Conservation (phyloP, 2,888 invertebrate genomes). For the Euzophera pinguis region DNA sequence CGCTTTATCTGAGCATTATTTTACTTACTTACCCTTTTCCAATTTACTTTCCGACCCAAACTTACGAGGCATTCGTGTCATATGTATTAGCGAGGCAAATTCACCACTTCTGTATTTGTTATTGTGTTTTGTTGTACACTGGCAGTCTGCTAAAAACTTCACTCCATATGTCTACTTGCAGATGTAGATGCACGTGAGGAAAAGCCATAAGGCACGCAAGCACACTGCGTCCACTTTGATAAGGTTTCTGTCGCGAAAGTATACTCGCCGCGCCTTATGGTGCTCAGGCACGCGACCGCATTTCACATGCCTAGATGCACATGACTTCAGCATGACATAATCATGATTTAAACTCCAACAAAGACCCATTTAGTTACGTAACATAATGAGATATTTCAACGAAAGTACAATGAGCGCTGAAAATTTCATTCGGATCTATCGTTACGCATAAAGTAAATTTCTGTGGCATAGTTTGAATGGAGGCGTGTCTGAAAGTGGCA, state of each 20-base stretch:
- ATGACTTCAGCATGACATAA: constrained; percentile 41
- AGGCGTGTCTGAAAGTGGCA: constrained; percentile 69
- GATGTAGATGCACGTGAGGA: constrained; percentile 38
- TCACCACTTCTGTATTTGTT: not conserved
- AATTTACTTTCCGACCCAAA: constrained; percentile 8
- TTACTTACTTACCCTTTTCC: constrained; percentile 11
- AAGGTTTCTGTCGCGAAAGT: constrained; percentile 48
- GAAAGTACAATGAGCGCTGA: constrained; percentile 19
- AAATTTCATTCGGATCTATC: constrained; percentile 44
- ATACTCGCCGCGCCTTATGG: constrained; percentile 48
- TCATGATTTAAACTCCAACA: constrained; percentile 17
- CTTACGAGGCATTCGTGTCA: constrained; percentile 11
- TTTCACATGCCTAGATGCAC: constrained; percentile 36
- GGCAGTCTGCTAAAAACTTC: not conserved
- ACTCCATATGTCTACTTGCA: constrained; percentile 20
- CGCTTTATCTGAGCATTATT: constrained; percentile 6
- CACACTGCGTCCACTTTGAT: constrained; percentile 37
- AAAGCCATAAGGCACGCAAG: constrained; percentile 28
- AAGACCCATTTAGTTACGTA: constrained; percentile 3
- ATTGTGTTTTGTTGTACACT: not conserved
- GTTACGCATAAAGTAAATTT: constrained; percentile 56
- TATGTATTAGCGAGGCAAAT: not conserved
- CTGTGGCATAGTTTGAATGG: constrained; percentile 63
- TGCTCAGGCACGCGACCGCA: constrained; percentile 62
- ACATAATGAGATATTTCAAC: constrained; percentile 10